Evolutionary conservation across 1,140 invertebrate genomes (phyloP).

Genomic region (Stenopsyche tienmushanensis): DNA sequence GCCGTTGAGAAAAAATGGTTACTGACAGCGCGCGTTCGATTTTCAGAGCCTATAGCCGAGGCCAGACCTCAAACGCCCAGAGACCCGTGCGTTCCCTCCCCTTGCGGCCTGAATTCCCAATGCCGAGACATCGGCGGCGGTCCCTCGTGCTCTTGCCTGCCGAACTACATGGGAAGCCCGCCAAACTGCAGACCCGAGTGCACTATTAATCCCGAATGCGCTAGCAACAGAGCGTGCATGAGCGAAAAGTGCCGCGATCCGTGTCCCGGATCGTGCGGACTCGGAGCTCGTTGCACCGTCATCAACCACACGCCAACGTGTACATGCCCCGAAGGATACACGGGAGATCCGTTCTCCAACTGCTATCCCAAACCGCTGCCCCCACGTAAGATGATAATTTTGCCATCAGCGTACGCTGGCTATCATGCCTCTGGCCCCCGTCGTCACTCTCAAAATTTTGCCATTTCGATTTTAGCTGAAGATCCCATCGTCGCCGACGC

Average conservation of each 20-base stretch:
- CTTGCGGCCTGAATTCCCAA: constrained; percentile 68
- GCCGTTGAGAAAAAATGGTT: background rate
- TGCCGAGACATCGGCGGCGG: constrained; percentile 61
- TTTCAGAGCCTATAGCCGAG: constrained; percentile 37
- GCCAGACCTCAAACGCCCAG: constrained; percentile 41
- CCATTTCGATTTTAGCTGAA: constrained; percentile 42
- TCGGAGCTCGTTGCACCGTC: constrained; percentile 62
- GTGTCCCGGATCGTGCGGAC: constrained; percentile 71
- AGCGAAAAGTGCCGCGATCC: constrained; percentile 68
- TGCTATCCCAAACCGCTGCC: constrained; percentile 60
- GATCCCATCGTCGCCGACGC: constrained; percentile 48
- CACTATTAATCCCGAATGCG: constrained; percentile 64
- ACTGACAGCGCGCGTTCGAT: background rate
- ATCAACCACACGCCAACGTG: constrained; percentile 66
- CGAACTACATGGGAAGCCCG: constrained; percentile 65
- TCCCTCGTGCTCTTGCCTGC: constrained; percentile 64
- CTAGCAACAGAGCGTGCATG: constrained; percentile 62
- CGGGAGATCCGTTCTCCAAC: constrained; percentile 68
- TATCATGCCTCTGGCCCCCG: too few relatives aligned
- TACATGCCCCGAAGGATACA: constrained; percentile 64
- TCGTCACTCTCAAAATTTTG: background rate
- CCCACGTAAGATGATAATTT: constrained; percentile 42
- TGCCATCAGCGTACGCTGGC: too few relatives aligned
- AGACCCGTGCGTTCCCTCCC: constrained; percentile 65
- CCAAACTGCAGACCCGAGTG: constrained; percentile 71